Percentiles rank a stretch among this genome's conserved stretches.
Evolutionary conservation across 2,113 vertebrate species (phyloP).

Genomic region (Perognathus longimembris): DNA sequence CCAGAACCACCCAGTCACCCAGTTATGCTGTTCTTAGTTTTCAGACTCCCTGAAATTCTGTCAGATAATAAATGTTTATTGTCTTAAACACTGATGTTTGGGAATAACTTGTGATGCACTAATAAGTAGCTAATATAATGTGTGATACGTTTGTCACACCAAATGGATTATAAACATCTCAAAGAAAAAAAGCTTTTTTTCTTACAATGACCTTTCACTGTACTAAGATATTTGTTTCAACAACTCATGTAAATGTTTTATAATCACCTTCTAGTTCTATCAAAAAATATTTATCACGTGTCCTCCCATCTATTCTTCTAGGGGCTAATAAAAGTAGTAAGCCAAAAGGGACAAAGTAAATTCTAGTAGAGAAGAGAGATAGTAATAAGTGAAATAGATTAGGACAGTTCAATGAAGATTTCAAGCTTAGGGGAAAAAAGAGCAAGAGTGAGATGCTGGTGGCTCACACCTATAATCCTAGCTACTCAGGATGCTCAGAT

Average conservation of each 20-base stretch:
- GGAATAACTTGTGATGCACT: neutral
- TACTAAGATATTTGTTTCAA: conserved; percentile 14
- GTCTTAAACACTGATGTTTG: neutral
- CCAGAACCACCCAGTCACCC: neutral
- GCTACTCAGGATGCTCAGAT: too few species aligned
- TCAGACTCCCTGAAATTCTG: neutral
- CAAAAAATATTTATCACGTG: conserved; percentile 29
- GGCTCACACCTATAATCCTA: too few species aligned
- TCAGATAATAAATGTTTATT: neutral
- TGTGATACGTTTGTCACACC: neutral
- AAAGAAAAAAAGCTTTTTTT: conserved; percentile 33
- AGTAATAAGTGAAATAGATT: neutral
- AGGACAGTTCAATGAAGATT: neutral
- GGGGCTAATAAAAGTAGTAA: conserved; percentile 4
- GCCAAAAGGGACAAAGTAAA: neutral
- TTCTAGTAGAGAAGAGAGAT: neutral
- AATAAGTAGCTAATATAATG: conserved; percentile 14
- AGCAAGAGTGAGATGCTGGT: too few species aligned
- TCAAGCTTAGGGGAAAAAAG: neutral
- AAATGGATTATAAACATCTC: neutral
- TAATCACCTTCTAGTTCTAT: neutral
- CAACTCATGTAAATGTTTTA: conserved; percentile 13
- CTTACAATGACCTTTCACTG: neutral
- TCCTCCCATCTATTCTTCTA: neutral
- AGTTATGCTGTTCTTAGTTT: neutral